A percentile compares a stretch with the other conserved stretches of the same genome.
Conservation (phyloP, 2,113 vertebrate species). For the Gymnogyps californianus region DNA sequence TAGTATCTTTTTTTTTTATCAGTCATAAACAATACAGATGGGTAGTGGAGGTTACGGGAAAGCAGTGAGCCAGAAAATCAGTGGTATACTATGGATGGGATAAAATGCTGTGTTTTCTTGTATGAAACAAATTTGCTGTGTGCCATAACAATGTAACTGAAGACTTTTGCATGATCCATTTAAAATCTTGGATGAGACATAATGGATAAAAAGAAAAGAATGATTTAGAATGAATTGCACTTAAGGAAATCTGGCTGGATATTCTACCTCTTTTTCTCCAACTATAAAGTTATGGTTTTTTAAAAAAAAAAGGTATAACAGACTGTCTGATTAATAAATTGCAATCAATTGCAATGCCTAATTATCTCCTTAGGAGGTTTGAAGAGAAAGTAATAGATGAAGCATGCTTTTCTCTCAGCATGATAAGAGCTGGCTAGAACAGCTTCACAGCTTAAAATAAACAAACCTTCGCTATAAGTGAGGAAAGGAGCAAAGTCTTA, state of each 20-base stretch:
- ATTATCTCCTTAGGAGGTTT: slow-evolving; percentile 67
- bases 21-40: background rate
- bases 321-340: slow-evolving; percentile 76
- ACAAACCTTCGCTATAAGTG: background rate
- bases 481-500: background rate
- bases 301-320: background rate
- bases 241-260: background rate
- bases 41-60: background rate
- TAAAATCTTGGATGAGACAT: background rate
- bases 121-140: background rate
- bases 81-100: background rate
- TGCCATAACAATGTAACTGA: background rate
- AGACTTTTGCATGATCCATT: background rate
- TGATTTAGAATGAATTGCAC: background rate
- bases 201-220: background rate
- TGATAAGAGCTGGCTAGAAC: background rate
- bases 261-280: background rate
- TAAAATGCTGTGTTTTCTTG: background rate
- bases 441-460: slow-evolving; percentile 1
- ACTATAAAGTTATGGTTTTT: background rate
- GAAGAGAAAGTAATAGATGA: slow-evolving; percentile 59
- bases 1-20: background rate
- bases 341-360: slow-evolving; percentile 72
- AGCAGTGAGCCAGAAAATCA: background rate
- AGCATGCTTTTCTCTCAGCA: slow-evolving; percentile 48